Conservation (phyloP, 2,797 vertebrate genomes). For the Phrynocephalus forsythii region DNA sequence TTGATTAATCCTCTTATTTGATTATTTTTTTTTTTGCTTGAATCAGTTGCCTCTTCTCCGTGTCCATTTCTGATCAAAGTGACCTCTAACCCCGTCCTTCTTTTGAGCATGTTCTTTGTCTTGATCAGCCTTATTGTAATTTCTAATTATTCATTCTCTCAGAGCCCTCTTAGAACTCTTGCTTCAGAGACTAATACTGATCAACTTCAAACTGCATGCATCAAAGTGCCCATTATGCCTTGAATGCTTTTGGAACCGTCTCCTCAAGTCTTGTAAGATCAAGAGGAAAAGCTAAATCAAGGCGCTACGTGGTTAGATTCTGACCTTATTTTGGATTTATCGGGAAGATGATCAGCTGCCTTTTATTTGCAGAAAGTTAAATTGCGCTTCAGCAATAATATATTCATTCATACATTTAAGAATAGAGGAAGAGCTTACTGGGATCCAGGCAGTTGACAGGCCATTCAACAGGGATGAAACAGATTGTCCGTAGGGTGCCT, state of each 20-base stretch:
- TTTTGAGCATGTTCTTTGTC: constrained; percentile 54
- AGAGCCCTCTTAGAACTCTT: constrained; percentile 36
- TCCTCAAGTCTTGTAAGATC: constrained; percentile 42
- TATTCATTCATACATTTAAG: constrained; percentile 58
- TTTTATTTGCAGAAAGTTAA: constrained; percentile 56
- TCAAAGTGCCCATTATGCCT: constrained; percentile 53
- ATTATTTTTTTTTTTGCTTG: constrained; percentile 30
- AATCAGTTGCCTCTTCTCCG: background rate
- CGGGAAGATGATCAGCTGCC: constrained; percentile 46
- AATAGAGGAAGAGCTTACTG: constrained; percentile 57
- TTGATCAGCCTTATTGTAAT: constrained; percentile 61
- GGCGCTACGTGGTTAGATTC: constrained; percentile 39
- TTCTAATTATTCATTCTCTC: constrained; percentile 60
- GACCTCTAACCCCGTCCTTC: constrained; percentile 43
- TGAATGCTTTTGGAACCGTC: constrained; percentile 52
- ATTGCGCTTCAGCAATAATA: constrained; percentile 60
- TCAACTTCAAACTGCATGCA: constrained; percentile 49
- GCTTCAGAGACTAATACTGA: constrained; percentile 42
- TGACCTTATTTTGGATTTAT: constrained; percentile 49
- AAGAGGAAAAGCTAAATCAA: constrained; percentile 49
- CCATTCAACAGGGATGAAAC: constrained; percentile 8
- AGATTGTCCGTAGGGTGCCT: background rate
- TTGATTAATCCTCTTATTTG: constrained; percentile 41
- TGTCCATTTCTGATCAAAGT: constrained; percentile 55
- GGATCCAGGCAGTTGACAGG: background rate